Conservation (phyloP, 2,113 vertebrate genomes). For the Lathamus discolor region DNA sequence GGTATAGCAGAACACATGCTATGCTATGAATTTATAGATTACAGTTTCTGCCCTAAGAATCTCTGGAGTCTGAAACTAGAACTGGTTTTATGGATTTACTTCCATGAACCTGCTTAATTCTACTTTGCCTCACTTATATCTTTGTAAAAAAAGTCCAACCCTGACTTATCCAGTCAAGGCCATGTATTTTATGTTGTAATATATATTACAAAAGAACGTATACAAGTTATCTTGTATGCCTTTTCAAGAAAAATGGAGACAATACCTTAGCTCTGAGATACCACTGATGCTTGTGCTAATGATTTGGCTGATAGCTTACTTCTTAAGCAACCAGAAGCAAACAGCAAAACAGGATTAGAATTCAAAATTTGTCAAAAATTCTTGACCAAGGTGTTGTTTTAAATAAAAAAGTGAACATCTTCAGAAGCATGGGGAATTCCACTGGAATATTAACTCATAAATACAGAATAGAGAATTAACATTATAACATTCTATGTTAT, state of each 20-base stretch:
- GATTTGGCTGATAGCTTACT: background rate
- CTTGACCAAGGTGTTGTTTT: background rate
- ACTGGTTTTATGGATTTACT: background rate
- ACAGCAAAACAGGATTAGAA: background rate
- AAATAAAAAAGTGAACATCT: background rate
- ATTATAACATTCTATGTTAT: too few relatives aligned
- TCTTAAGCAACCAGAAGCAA: background rate
- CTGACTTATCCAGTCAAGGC: background rate
- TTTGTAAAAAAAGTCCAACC: background rate
- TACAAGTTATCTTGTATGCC: background rate
- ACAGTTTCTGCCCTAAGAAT: background rate
- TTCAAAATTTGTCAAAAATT: background rate
- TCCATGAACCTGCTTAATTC: background rate
- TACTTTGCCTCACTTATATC: background rate
- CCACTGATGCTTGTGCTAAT: background rate
- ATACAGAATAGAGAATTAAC: background rate
- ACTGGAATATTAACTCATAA: background rate
- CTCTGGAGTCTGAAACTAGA: background rate
- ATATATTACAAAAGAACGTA: background rate
- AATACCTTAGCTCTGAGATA: background rate
- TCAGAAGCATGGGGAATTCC: background rate
- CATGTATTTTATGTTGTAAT: background rate
- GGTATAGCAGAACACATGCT: background rate
- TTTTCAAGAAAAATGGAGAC: background rate
- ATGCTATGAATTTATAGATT: background rate